These are phyloP conservation scores for Laspeyria flexula DNA, from an alignment of 2,888 invertebrate species.

Conservation along the genomic window DNA sequence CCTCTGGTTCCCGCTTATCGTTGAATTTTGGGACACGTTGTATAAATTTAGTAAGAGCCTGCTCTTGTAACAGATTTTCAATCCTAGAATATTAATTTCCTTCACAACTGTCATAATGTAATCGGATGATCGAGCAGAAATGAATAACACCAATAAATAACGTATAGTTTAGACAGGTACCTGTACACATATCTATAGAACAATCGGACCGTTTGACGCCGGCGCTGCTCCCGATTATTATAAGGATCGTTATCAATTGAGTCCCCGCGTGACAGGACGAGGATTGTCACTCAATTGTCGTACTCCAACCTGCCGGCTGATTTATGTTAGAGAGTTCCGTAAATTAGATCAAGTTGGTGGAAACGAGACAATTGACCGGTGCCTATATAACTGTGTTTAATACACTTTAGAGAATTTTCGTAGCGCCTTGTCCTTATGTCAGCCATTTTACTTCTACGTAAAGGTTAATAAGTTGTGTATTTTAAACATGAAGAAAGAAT, in stretches of 20 bases:
- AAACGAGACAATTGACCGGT: neutral
- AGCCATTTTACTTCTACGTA: no score
- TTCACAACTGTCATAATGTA: no score
- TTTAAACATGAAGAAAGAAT: no score
- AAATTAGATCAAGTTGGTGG: slow-evolving; percentile 1
- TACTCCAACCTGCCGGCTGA: slow-evolving; percentile 30
- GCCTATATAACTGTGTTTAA: neutral
- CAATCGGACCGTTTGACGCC: slow-evolving; percentile 40
- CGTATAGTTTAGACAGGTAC: neutral
- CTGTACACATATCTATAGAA: slow-evolving; percentile 8
- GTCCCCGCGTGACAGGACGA: slow-evolving; percentile 36
- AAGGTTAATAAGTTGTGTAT: no score
- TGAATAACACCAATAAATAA: no score
- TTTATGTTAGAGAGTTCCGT: slow-evolving; percentile 23
- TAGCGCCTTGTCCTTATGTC: no score
- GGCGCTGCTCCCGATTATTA: slow-evolving; percentile 44
- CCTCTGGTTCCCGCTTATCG: no score
- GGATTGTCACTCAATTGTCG: slow-evolving; percentile 43
- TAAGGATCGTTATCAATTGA: slow-evolving; percentile 41
- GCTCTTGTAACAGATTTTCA: no score
- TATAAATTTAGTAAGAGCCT: no score
- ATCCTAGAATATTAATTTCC: no score
- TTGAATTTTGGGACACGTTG: no score
- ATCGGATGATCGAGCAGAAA: no score
- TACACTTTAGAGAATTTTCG: neutral